A percentile compares a stretch with the other conserved stretches of the same genome.
Evolutionary conservation across 2,888 invertebrate species (phyloP).

Genomic region (Dasypogon diadema): DNA sequence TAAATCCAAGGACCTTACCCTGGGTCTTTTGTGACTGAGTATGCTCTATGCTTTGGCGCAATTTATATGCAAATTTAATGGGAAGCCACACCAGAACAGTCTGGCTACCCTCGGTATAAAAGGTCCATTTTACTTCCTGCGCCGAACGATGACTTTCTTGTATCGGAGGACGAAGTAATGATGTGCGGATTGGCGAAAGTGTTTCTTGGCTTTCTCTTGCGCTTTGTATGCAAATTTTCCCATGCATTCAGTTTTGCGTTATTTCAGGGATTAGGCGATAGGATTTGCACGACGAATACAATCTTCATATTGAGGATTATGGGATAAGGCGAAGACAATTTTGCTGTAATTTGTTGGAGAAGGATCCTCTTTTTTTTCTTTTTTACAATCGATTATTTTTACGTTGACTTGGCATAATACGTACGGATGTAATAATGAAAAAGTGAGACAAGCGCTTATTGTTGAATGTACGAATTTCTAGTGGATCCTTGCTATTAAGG

Average conservation of each 20-base stretch:
- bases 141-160: conserved; percentile 48
- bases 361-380: background rate
- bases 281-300: conserved; percentile 45
- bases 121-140: conserved; percentile 44
- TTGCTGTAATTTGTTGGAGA: conserved; percentile 41
- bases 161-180: conserved; percentile 41
- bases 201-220: conserved; percentile 46
- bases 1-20: conserved; percentile 42
- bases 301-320: conserved; percentile 47
- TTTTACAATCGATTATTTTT: no score
- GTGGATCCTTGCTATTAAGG: no score
- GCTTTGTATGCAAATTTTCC: conserved; percentile 45
- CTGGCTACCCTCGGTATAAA: conserved; percentile 19
- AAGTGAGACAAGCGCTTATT: no score
- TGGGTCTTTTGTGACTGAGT: conserved; percentile 39
- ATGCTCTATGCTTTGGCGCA: conserved; percentile 32
- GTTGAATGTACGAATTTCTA: no score
- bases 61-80: conserved; percentile 52
- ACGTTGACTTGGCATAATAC: no score
- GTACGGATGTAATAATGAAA: no score
- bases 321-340: conserved; percentile 47
- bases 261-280: conserved; percentile 41
- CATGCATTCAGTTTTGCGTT: conserved; percentile 30
- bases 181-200: conserved; percentile 49
- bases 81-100: conserved; percentile 24